Evolutionary conservation across 2,113 vertebrate species (phyloP).

Genomic region (Pandion haliaetus): DNA sequence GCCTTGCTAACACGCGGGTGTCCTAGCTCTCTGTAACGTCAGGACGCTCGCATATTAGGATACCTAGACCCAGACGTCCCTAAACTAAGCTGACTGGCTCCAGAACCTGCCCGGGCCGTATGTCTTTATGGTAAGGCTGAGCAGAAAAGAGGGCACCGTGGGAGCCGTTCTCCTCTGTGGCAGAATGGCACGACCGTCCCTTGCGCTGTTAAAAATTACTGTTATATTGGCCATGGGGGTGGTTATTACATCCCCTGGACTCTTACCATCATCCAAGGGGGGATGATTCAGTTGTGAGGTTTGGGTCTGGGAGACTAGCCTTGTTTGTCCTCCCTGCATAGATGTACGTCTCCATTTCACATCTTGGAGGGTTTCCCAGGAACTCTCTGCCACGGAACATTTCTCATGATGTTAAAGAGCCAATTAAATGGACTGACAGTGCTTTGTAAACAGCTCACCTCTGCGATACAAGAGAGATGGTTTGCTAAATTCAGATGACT

Average conservation of each 20-base stretch:
- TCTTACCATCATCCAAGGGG: background rate
- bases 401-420: constrained; percentile 17
- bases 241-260: background rate
- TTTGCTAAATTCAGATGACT: background rate
- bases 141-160: accelerated
- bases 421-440: constrained; percentile 17
- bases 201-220: background rate
- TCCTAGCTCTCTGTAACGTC: background rate
- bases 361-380: constrained; percentile 39
- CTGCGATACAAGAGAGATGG: background rate
- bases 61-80: background rate
- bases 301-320: background rate
- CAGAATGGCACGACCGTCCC: background rate
- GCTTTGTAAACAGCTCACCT: constrained; percentile 18
- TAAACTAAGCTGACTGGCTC: background rate
- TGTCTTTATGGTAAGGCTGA: background rate
- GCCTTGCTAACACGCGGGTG: accelerated
- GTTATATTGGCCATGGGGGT: accelerated
- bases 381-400: background rate
- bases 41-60: background rate
- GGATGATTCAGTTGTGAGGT: background rate
- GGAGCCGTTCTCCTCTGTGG: background rate
- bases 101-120: background rate
- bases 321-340: background rate
- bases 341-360: constrained; percentile 15